Evolutionary conservation across 2,113 vertebrate species (phyloP), one percentile per base, ranked within the genome.

Genomic region (Clarias batrachus): DNA sequence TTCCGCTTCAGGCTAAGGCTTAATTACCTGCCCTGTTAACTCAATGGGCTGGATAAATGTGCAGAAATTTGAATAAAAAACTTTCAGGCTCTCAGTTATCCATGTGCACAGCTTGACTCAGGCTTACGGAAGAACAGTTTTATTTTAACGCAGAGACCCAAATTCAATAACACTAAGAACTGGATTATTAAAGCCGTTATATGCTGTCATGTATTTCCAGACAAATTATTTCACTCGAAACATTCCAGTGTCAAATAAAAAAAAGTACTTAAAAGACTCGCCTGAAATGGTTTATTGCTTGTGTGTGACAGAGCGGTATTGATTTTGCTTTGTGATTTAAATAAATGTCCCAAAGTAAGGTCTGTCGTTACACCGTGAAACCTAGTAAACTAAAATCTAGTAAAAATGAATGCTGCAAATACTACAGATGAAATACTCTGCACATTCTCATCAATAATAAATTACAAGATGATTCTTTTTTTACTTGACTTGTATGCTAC

Each of bases 1-100:
- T 33, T 27, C 71, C 16, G 41, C 83, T 65, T 48, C 60, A 56
- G 30, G 52, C 81, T 60, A 41, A 23, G 79, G 52, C 68, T 86
- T 81, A 86, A 88, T 88, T 80, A 83, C 74, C 65, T 80, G 37
- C 77, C 73, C 65, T 79, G 65, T 83, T 83, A 84, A 85, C 68
- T 86, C 80, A 79, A 80, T 73, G 37, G 63, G 71, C 57, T 73
- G 73, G 62, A 81, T 74, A 78, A 83, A 83, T 23, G 27, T 48
- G 30, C 57, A 37, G 73, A 21, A 17, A 60, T 83, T 84, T 83
- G 83, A 71, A 86, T 86, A 79, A 56, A n/a, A 13, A 80, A 37
- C 27, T 63, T 85, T 54, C 25, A 85, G 74, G 41, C 84, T 80
- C 84, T 80, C 76, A 23, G 84, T 85, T 85, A 85, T 66, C 84